Base-by-base conservation (phyloP, 2,888 invertebrate species). In the Heliconius aoede region DNA sequence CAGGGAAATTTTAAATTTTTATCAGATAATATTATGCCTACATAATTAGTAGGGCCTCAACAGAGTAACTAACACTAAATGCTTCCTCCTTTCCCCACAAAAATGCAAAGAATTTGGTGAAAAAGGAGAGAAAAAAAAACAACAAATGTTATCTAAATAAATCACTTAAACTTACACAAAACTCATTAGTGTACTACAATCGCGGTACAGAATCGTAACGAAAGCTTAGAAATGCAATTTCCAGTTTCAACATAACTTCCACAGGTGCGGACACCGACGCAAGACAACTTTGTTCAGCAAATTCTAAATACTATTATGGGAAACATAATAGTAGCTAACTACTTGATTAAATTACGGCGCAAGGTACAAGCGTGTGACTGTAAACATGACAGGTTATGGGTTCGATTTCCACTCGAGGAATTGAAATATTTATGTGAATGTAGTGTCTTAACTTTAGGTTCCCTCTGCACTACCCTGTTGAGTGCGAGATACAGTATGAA, bases 171-270 rank as follows among this genome's bases (percentile, higher is more conserved):
- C 13, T 32, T 64, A n/a, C 21, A 15, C n/a, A 13, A 36, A 24
- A 72, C 15, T 21, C 1, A 5, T 26, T 18, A 8, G 1, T 18
- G 24, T 15, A 60, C 5, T 15, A 72, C 26, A 46, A 46, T 46
- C 7, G 46, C 3, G 5, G 3, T 46, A 46, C 46, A 46, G 5
- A 46, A 60, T 24, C 24, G 18, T 36, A 26, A 60, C 8, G 24
- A 30, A 72, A 55, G 8, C 58, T 60, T 32, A 60, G 15, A 36
- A 72, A 72, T 40, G 60, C 26, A 60, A 72, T 72, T 58, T 71
- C 24, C 11, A 60, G 58, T 72, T 72, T 18, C 58, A 60, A 72
- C 58, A 74, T 60, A 30, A n/a, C 32, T 72, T 46, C 40, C 46
- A 40, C 62, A 62, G 36, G 61, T 73, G 72, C 26, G 51, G 58